Conservation (phyloP, 1,140 invertebrate genomes). For the Listronotus bonariensis region DNA sequence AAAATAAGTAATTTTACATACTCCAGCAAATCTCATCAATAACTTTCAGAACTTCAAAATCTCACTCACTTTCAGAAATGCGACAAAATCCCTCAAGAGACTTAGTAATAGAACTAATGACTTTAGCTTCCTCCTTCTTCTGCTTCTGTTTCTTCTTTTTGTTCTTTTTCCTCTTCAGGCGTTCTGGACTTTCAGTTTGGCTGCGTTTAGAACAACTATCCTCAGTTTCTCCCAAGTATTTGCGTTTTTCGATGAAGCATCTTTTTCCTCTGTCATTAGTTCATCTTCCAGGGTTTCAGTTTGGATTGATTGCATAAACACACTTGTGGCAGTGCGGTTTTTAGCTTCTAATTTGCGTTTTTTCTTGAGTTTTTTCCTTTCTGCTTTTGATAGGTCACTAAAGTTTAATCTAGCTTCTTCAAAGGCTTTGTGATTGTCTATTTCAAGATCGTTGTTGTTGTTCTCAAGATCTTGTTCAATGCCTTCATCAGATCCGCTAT, state of each 20-base stretch:
- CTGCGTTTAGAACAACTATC: conserved; percentile 27
- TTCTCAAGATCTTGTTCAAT: conserved; percentile 51
- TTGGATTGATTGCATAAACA: conserved; percentile 41
- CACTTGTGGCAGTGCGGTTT: conserved; percentile 36
- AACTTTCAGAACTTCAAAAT: background rate
- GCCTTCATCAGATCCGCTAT: conserved; percentile 41
- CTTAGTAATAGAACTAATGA: conserved; percentile 43
- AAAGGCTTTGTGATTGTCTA: conserved; percentile 45
- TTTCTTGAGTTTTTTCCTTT: conserved; percentile 48
- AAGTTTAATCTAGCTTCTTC: conserved; percentile 44
- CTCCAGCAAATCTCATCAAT: background rate
- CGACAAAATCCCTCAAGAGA: conserved; percentile 47
- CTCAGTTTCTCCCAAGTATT: conserved; percentile 34
- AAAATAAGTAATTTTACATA: too few species aligned
- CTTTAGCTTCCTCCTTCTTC: conserved; percentile 39
- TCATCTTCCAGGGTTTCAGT: conserved; percentile 16
- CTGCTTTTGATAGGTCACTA: conserved; percentile 47
- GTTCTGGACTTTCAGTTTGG: conserved; percentile 30
- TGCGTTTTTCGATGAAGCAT: conserved; percentile 36
- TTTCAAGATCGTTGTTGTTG: conserved; percentile 38
- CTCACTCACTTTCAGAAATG: conserved; percentile 46
- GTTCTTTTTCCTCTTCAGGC: conserved; percentile 38
- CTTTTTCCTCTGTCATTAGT: conserved; percentile 33
- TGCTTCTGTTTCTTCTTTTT: conserved; percentile 39
- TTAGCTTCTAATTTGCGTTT: conserved; percentile 46